phyloP scores from a whole-genome alignment of 1,140 invertebrate species.

The Drosophila asahinai region DNA sequence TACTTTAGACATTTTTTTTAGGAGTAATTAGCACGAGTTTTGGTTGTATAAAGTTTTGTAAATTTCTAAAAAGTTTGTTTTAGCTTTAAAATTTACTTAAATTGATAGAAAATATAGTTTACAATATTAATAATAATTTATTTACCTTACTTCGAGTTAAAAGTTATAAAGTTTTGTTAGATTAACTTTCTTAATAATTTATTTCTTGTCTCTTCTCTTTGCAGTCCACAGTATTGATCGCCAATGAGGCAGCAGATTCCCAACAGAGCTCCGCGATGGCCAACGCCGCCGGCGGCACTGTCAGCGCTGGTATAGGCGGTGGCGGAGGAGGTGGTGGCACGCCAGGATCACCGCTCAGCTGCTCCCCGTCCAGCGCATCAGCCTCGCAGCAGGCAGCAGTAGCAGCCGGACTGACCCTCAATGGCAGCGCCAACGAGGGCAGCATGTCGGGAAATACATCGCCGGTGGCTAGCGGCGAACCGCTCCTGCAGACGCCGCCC shows the following conservation, averaged over 20 bases:
- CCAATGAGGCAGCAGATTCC: slow-evolving; percentile 73
- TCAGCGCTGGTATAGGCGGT: slow-evolving; percentile 49
- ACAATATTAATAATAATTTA: neutral
- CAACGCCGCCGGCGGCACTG: slow-evolving; percentile 29
- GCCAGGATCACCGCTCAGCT: slow-evolving; percentile 66
- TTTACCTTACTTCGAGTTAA: neutral
- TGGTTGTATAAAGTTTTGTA: neutral
- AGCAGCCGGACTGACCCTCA: slow-evolving; percentile 72
- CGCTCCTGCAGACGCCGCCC: slow-evolving; percentile 70
- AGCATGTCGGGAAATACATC: slow-evolving; percentile 71
- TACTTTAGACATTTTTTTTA: neutral
- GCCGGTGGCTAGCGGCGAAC: slow-evolving; percentile 70
- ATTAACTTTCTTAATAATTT: slow-evolving; percentile 23
- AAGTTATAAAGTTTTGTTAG: neutral
- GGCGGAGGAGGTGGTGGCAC: slow-evolving; percentile 52
- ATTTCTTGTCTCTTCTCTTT: slow-evolving; percentile 26
- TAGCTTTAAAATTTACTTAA: neutral
- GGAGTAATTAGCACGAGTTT: neutral
- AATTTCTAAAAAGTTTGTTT: neutral
- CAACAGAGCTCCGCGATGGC: slow-evolving; percentile 72
- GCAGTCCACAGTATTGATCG: slow-evolving; percentile 85
- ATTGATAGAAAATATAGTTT: neutral
- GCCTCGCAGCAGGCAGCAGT: slow-evolving; percentile 61
- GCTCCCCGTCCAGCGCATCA: slow-evolving; percentile 76
- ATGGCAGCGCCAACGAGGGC: slow-evolving; percentile 77